A percentile compares a stretch with the other conserved stretches of the same genome.
Conservation (phyloP, 1,140 invertebrate species). For the Drosophila neocordata region DNA sequence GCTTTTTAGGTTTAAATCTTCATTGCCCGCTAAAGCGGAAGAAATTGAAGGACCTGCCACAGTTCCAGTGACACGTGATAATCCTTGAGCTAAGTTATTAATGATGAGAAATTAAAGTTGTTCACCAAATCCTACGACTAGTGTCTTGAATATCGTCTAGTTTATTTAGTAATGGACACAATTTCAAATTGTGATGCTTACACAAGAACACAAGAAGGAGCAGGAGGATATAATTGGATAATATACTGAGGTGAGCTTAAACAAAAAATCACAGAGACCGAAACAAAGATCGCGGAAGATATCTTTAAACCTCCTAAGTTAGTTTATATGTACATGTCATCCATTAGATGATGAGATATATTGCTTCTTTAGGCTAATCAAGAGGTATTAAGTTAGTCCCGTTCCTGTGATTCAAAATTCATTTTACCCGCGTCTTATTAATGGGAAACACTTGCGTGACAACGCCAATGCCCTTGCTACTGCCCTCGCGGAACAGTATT, state of each 20-base stretch:
- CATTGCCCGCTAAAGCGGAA: slow-evolving; percentile 60
- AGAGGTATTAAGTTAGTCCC: slow-evolving; percentile 27
- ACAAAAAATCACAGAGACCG: slow-evolving; percentile 75
- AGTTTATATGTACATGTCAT: slow-evolving; percentile 44
- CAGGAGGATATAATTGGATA: slow-evolving; percentile 13
- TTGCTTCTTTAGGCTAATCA: slow-evolving; percentile 31
- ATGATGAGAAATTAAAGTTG: slow-evolving; percentile 47
- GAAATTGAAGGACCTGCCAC: slow-evolving; percentile 55
- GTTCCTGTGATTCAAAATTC: slow-evolving; percentile 7
- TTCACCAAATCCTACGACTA: slow-evolving; percentile 18
- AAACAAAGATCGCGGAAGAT: slow-evolving; percentile 70
- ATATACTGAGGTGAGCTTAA: slow-evolving; percentile 64
- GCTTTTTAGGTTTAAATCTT: slow-evolving; percentile 87
- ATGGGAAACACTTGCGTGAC: slow-evolving; percentile 92
- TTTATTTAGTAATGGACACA: slow-evolving; percentile 38
- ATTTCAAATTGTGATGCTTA: no score
- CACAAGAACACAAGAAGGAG: slow-evolving; percentile 25
- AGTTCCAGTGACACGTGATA: slow-evolving; percentile 42
- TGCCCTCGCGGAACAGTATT: slow-evolving; percentile 94
- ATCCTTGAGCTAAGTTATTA: slow-evolving; percentile 23
- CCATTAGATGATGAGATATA: slow-evolving; percentile 44
- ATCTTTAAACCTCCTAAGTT: slow-evolving; percentile 48
- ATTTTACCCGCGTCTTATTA: slow-evolving; percentile 68
- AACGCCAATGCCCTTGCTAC: slow-evolving; percentile 94
- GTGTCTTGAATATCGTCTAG: slow-evolving; percentile 17